phyloP scores from a whole-genome alignment of 2,797 vertebrate genomes.

The Gorsachius magnificus region DNA sequence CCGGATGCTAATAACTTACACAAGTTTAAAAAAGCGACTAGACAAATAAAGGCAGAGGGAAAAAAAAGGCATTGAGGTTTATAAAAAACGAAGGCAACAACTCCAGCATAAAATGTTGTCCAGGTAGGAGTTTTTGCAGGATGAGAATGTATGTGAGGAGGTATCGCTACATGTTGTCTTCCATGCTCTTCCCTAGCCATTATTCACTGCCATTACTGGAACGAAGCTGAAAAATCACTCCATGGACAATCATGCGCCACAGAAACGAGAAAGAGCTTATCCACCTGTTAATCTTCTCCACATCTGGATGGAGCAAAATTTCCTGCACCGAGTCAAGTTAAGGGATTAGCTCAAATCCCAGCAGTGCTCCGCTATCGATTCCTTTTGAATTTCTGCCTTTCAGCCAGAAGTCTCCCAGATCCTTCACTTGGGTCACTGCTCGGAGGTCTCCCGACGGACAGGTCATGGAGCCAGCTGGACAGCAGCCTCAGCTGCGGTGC shows the following conservation, averaged over 20 bases:
- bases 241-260: background rate
- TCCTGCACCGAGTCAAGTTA: background rate
- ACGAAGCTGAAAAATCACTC: background rate
- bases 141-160: rapidly evolving
- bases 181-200: background rate
- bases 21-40: background rate
- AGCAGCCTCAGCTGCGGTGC: rapidly evolving
- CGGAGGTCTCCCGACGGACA: background rate
- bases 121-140: background rate
- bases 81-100: background rate
- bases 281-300: background rate
- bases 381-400: background rate
- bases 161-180: rapidly evolving
- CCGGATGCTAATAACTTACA: background rate
- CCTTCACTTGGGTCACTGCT: background rate
- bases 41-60: background rate
- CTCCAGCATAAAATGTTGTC: background rate
- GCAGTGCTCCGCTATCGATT: rapidly evolving
- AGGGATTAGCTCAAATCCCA: background rate
- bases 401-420: background rate
- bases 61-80: background rate
- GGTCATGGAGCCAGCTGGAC: background rate
- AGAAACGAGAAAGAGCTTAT: background rate
- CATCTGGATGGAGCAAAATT: background rate
- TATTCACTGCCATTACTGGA: background rate